These are phyloP conservation scores for Tridacna crocea DNA, from an alignment of 2,888 invertebrate species.

Conservation along the genomic window DNA sequence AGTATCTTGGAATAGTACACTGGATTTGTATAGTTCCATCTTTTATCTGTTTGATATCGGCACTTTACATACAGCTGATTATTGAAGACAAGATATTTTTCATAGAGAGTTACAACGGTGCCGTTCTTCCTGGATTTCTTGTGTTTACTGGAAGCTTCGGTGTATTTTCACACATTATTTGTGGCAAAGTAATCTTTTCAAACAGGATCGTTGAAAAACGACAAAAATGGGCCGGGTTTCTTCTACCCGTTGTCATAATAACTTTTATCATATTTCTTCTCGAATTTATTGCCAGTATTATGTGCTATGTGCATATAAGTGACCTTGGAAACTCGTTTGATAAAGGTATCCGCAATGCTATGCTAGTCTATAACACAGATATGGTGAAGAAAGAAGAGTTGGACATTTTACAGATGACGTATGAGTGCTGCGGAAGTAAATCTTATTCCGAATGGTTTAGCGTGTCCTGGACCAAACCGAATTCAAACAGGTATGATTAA, in stretches of 20 bases:
- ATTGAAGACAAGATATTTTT: conserved; percentile 68
- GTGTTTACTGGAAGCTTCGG: conserved; percentile 65
- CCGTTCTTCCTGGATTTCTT: conserved; percentile 66
- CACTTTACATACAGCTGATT: conserved; percentile 63
- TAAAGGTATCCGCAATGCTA: conserved; percentile 67
- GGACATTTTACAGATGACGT: conserved; percentile 78
- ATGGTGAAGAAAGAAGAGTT: conserved; percentile 71
- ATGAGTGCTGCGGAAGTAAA: conserved; percentile 79
- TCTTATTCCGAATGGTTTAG: conserved; percentile 80
- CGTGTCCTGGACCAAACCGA: conserved; percentile 72
- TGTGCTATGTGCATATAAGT: conserved; percentile 66
- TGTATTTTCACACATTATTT: conserved; percentile 55
- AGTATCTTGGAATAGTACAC: conserved; percentile 56
- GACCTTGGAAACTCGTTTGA: conserved; percentile 65
- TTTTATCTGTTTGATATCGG: conserved; percentile 61
- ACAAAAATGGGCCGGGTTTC: conserved; percentile 52
- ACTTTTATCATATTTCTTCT: conserved; percentile 59
- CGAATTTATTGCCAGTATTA: conserved; percentile 61
- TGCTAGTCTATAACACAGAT: conserved; percentile 73
- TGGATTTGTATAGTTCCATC: conserved; percentile 65
- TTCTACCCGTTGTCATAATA: conserved; percentile 52
- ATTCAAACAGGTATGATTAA: not conserved
- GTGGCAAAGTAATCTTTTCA: conserved; percentile 61
- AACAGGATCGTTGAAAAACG: conserved; percentile 57
- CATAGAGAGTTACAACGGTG: conserved; percentile 69